Evolutionary conservation across 1,140 invertebrate genomes (phyloP).

Genomic region (Neuroterus valhalla): DNA sequence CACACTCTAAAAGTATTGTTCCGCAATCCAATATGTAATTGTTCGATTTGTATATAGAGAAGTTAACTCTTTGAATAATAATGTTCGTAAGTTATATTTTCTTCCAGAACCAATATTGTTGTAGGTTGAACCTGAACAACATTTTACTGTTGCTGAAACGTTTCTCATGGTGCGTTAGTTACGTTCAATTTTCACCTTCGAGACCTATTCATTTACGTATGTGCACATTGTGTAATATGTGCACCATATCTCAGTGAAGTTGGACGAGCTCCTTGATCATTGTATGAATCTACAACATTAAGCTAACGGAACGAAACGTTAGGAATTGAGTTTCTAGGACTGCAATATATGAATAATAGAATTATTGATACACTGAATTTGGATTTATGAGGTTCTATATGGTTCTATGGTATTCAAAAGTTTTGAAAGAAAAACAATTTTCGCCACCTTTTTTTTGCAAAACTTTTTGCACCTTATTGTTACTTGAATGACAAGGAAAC

Average conservation of each 20-base stretch:
- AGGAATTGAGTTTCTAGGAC: not conserved
- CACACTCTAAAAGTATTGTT: too few relatives aligned
- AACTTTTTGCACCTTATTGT: too few relatives aligned
- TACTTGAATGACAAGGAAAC: too few relatives aligned
- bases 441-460: too few relatives aligned
- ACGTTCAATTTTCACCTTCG: conserved; percentile 32
- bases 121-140: conserved; percentile 40
- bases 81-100: not conserved
- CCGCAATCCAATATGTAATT: not conserved
- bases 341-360: too few relatives aligned
- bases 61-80: too few relatives aligned
- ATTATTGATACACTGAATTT: not conserved
- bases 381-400: not conserved
- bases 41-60: not conserved
- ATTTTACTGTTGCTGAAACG: conserved; percentile 42
- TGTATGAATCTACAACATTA: conserved; percentile 28
- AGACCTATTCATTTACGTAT: conserved; percentile 9
- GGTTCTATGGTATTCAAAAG: too few relatives aligned
- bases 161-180: conserved; percentile 36
- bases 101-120: conserved; percentile 22
- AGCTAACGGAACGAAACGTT: conserved; percentile 15
- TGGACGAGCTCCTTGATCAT: conserved; percentile 24
- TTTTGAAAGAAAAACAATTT: too few relatives aligned
- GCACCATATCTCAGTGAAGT: conserved; percentile 25
- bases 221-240: not conserved